Conservation (phyloP, 2,888 invertebrate species). For the Brachyopa scutellaris region DNA sequence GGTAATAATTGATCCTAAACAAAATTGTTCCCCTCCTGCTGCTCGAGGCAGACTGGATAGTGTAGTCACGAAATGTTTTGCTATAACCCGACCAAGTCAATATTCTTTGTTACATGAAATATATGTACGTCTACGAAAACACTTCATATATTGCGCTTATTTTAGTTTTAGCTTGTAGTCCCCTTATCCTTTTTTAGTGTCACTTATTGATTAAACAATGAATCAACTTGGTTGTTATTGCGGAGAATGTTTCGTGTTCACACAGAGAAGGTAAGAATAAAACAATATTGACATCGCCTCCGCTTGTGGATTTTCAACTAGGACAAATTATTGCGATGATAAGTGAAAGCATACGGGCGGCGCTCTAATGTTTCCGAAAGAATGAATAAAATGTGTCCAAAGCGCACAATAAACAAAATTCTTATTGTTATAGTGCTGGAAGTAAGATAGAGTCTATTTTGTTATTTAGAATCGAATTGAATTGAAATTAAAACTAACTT, state of each 20-base stretch:
- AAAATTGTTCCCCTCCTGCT: background rate
- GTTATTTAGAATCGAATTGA: too few species aligned
- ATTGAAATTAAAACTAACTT: too few species aligned
- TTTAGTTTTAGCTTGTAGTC: background rate
- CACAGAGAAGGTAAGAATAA: background rate
- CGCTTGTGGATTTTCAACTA: background rate
- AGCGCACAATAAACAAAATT: background rate
- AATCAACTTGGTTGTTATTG: constrained; percentile 7
- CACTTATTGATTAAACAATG: constrained; percentile 46
- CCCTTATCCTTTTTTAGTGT: background rate
- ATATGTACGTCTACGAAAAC: background rate
- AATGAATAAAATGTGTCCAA: background rate
- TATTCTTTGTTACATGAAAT: background rate
- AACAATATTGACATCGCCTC: background rate
- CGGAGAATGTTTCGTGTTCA: background rate
- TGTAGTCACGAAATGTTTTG: constrained; percentile 21
- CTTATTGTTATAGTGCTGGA: background rate
- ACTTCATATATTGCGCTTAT: too few species aligned
- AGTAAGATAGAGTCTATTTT: background rate
- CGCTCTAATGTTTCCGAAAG: background rate
- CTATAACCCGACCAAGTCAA: background rate
- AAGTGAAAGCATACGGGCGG: background rate
- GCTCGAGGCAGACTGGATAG: constrained; percentile 10
- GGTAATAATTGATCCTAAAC: background rate
- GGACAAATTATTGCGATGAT: background rate